Percentiles rank a stretch among this genome's conserved stretches.
Evolutionary conservation across 64 coral and sea anemone species (phyloP).

Genomic region (Anthopleura sola): DNA sequence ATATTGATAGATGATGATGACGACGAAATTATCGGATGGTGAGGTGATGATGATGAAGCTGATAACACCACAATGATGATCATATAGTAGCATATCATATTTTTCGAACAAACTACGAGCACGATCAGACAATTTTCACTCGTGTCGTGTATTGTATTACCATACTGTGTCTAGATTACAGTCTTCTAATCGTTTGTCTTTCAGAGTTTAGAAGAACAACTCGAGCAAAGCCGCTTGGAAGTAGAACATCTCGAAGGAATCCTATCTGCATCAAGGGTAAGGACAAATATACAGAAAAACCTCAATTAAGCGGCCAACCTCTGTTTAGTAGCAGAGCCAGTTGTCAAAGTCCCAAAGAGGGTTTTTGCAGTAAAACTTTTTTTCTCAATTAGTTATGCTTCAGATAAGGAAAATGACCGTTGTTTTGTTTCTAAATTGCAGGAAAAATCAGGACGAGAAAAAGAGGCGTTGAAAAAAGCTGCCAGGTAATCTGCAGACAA

Average conservation of each 20-base stretch:
- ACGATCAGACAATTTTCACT: too few species aligned
- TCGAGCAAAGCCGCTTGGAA: constrained; percentile 77
- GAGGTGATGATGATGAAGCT: too few species aligned
- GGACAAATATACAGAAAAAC: neutral
- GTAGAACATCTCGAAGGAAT: constrained; percentile 91
- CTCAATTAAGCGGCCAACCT: too few species aligned
- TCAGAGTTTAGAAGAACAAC: constrained; percentile 87
- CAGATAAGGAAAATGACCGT: neutral
- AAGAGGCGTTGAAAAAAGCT: constrained; percentile 97
- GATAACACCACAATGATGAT: too few species aligned
- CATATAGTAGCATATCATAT: too few species aligned
- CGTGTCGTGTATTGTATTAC: neutral
- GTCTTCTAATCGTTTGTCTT: neutral
- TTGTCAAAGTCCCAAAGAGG: too few species aligned
- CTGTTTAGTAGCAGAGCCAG: too few species aligned
- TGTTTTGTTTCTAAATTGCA: constrained; percentile 27
- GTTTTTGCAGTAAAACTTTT: too few species aligned
- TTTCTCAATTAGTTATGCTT: neutral
- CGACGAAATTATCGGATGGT: too few species aligned
- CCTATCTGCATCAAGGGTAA: constrained; percentile 86
- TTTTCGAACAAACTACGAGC: too few species aligned
- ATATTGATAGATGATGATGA: too few species aligned
- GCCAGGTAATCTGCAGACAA: constrained; percentile 56
- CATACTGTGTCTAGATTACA: too few species aligned
- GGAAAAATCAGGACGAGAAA: constrained; percentile 91